These are phyloP conservation scores for Semibalanus balanoides DNA, from an alignment of 1,140 invertebrate species.

Conservation along the genomic window DNA sequence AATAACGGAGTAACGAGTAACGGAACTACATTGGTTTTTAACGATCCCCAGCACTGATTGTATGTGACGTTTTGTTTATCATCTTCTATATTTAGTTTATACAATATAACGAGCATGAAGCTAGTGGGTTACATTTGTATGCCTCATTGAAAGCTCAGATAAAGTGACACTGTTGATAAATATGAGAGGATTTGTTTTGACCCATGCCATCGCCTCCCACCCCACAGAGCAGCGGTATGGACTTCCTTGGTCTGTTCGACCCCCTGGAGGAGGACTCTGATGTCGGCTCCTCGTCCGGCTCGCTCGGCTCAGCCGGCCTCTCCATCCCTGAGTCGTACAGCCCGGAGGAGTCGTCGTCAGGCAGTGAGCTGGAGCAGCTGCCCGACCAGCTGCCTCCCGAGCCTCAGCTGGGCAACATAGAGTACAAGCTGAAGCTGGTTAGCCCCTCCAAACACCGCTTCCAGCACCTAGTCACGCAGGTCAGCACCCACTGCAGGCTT, in stretches of 20 bases:
- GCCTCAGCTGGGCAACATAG: slow-evolving; percentile 76
- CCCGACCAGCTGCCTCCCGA: slow-evolving; percentile 59
- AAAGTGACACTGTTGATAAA: too few relatives aligned
- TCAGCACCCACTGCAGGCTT: too few relatives aligned
- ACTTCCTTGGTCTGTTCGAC: background rate
- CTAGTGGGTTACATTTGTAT: too few relatives aligned
- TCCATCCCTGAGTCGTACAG: background rate
- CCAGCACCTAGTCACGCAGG: slow-evolving; percentile 76
- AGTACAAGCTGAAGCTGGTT: slow-evolving; percentile 81
- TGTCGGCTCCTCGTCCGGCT: background rate
- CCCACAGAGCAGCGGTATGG: background rate
- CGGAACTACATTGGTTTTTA: too few relatives aligned
- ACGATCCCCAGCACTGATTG: too few relatives aligned
- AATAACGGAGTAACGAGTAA: too few relatives aligned
- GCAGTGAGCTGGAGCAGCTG: slow-evolving; percentile 13
- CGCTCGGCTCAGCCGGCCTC: background rate
- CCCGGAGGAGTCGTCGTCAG: background rate
- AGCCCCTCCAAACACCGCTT: slow-evolving; percentile 68
- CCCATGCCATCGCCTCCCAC: too few relatives aligned
- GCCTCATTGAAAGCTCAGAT: too few relatives aligned
- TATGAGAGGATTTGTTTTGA: too few relatives aligned
- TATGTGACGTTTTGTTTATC: too few relatives aligned
- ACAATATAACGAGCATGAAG: too few relatives aligned
- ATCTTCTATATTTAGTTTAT: too few relatives aligned
- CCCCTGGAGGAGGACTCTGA: slow-evolving; percentile 7